Conservation (phyloP, 2,113 vertebrate genomes). For the Cepphus grylle region DNA sequence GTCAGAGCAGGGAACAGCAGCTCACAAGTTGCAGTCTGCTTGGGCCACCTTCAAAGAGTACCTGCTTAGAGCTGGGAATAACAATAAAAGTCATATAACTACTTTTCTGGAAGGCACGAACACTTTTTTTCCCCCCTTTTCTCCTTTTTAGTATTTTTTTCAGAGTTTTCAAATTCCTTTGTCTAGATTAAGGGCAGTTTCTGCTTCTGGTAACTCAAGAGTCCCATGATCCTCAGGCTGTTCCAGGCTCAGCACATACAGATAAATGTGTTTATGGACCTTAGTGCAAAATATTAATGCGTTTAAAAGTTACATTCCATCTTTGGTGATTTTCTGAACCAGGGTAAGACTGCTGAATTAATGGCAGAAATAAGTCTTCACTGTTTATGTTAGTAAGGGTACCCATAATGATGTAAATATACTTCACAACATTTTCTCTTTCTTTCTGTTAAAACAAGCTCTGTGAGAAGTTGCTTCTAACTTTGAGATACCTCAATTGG, state of each 20-base stretch:
- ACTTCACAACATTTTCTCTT: not conserved
- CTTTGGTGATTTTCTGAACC: not conserved
- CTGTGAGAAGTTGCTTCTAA: not conserved
- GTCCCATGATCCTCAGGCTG: not conserved
- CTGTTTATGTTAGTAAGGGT: not conserved
- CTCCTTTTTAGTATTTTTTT: not conserved
- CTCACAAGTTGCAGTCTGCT: not conserved
- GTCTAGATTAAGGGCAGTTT: not conserved
- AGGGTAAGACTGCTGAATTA: not conserved
- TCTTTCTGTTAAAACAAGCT: not conserved
- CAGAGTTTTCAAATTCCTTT: not conserved
- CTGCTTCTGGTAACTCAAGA: not conserved
- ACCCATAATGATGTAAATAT: not conserved
- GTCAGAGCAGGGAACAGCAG: not conserved
- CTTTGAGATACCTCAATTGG: not conserved
- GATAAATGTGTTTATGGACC: not conserved
- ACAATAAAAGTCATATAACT: not conserved
- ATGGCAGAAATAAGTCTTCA: not conserved
- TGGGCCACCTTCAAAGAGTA: not conserved
- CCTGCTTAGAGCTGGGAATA: not conserved
- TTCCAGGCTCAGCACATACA: not conserved
- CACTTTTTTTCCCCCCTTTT: accelerated
- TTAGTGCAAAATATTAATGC: not conserved
- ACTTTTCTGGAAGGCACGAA: not conserved
- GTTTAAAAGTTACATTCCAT: not conserved